Conservation (phyloP, 1,140 invertebrate species). For the Platyscapa corneri region DNA sequence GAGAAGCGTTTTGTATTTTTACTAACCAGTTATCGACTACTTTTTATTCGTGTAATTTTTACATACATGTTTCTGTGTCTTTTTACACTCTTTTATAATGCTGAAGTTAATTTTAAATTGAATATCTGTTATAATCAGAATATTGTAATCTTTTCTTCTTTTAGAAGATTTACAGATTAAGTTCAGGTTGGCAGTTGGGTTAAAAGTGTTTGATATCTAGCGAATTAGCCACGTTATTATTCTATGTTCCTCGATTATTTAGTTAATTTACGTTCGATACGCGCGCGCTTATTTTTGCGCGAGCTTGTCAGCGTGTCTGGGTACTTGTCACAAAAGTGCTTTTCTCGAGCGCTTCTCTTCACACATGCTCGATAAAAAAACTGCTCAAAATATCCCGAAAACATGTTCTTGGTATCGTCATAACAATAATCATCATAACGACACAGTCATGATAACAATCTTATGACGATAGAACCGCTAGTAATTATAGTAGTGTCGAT, state of each 20-base stretch:
- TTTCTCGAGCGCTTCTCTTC: slow-evolving; percentile 62
- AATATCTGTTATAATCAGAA: background rate
- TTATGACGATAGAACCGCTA: slow-evolving; percentile 53
- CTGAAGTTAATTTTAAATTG: too few species aligned
- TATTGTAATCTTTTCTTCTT: slow-evolving; percentile 2
- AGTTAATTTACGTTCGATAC: too few species aligned
- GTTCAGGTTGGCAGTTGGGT: slow-evolving; percentile 46
- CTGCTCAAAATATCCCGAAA: slow-evolving; percentile 68
- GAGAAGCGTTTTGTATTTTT: slow-evolving; percentile 57
- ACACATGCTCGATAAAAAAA: slow-evolving; percentile 69
- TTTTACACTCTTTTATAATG: background rate
- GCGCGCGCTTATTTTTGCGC: too few species aligned
- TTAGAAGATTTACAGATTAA: slow-evolving; percentile 7
- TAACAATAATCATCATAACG: slow-evolving; percentile 56
- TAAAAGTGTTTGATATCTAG: background rate
- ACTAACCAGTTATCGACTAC: background rate
- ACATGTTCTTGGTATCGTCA: slow-evolving; percentile 29
- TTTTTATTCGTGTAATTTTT: slow-evolving; percentile 7
- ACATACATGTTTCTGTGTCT: background rate
- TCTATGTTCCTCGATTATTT: background rate
- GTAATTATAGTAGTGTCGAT: slow-evolving; percentile 57
- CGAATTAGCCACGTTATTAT: background rate
- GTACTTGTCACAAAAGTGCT: background rate
- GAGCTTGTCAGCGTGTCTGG: too few species aligned
- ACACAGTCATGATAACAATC: slow-evolving; percentile 61